Evolutionary conservation across 2,888 invertebrate genomes (phyloP).

Genomic region (Drosophila multiciliata): DNA sequence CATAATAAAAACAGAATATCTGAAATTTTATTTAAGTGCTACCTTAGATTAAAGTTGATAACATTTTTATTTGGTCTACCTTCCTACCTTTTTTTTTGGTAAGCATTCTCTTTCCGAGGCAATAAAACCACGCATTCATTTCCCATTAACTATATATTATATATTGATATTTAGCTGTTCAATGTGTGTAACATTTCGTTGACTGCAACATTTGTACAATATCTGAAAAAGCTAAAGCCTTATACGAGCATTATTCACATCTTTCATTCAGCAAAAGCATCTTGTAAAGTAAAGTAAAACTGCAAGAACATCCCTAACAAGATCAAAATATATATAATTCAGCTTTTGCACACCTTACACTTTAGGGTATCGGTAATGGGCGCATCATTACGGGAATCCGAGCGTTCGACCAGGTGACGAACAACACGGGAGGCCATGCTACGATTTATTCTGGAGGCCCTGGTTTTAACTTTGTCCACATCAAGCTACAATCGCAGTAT

Average conservation of each 20-base stretch:
- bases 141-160: conserved; percentile 7
- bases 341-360: conserved; percentile 35
- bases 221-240: not conserved
- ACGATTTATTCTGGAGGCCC: conserved; percentile 83
- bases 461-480: conserved; percentile 83
- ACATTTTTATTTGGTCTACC: not conserved
- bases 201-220: not conserved
- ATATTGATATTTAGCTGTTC: not conserved
- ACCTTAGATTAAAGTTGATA: not conserved
- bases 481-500: conserved; percentile 83
- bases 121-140: conserved; percentile 7
- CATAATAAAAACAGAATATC: not conserved
- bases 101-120: not conserved
- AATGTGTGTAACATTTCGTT: not conserved
- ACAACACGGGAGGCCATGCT: conserved; percentile 83
- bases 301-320: not conserved
- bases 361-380: conserved; percentile 79
- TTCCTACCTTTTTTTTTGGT: not conserved
- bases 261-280: not conserved
- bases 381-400: conserved; percentile 82
- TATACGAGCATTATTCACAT: not conserved
- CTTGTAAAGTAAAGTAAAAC: conserved; percentile 2
- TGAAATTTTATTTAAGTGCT: not conserved
- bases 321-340: conserved; percentile 20
- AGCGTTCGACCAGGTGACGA: conserved; percentile 82